Evolutionary conservation across 2,888 invertebrate genomes (phyloP).

Genomic region (Alentia gelatinosa): DNA sequence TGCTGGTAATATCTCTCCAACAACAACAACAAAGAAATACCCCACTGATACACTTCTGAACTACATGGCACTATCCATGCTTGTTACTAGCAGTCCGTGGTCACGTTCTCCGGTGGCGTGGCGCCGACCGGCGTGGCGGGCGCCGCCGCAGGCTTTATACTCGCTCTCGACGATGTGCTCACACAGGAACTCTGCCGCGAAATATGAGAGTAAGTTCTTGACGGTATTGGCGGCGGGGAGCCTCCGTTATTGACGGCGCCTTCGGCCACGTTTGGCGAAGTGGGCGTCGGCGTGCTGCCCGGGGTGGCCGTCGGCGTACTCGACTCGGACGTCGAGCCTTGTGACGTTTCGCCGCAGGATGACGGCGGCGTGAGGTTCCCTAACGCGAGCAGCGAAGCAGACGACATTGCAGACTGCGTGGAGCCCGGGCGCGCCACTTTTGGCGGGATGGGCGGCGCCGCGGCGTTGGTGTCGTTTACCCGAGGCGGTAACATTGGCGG

Average conservation of each 20-base stretch:
- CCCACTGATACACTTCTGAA: too few species aligned
- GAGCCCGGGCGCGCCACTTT: slow-evolving; percentile 22
- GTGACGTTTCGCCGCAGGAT: not conserved
- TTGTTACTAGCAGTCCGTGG: not conserved
- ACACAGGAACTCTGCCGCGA: not conserved
- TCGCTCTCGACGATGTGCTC: not conserved
- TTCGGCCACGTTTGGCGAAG: not conserved
- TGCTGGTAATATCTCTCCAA: too few species aligned
- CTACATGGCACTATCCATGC: too few species aligned
- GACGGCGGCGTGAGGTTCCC: not conserved
- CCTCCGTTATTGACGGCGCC: not conserved
- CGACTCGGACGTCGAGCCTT: not conserved
- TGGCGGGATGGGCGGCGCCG: slow-evolving; percentile 24
- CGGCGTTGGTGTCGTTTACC: not conserved
- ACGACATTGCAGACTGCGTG: not conserved
- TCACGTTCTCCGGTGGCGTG: not conserved
- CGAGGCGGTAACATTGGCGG: slow-evolving; percentile 45
- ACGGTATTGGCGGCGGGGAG: not conserved
- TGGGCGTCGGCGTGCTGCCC: slow-evolving; percentile 12
- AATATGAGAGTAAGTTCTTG: not conserved
- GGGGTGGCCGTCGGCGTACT: slow-evolving; percentile 18
- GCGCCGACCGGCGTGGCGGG: not conserved
- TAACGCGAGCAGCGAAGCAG: not conserved
- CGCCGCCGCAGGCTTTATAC: not conserved
- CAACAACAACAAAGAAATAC: too few species aligned